Conservation (phyloP, 1,140 invertebrate species). For the Micrasema longulum region DNA sequence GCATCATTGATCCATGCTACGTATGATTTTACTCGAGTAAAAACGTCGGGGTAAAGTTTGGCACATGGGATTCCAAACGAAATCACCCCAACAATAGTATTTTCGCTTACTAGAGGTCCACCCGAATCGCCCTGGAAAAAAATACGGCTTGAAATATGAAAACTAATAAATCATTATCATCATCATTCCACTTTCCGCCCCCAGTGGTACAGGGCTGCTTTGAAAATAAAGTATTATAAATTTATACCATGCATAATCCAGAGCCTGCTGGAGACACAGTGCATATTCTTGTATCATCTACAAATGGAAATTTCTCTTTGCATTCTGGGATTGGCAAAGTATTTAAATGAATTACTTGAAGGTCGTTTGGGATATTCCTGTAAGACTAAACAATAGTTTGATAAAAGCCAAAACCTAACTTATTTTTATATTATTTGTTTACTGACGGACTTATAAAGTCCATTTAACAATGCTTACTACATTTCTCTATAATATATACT, state of each 20-base stretch:
- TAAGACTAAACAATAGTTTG: too few relatives aligned
- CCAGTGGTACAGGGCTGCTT: too few relatives aligned
- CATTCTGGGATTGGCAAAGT: constrained; percentile 60
- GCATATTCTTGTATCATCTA: constrained; percentile 67
- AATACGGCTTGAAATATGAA: not conserved
- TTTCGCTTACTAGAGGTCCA: constrained; percentile 61
- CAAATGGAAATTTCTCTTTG: constrained; percentile 52
- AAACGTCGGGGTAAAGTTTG: constrained; percentile 71
- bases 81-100: constrained; percentile 66
- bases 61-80: constrained; percentile 72
- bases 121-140: constrained; percentile 60
- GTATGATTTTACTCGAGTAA: constrained; percentile 69
- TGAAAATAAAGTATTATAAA: too few relatives aligned
- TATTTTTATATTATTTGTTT: too few relatives aligned
- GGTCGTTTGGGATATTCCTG: constrained; percentile 57
- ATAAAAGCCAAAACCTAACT: too few relatives aligned
- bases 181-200: too few relatives aligned
- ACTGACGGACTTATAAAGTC: too few relatives aligned
- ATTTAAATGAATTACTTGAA: constrained; percentile 64
- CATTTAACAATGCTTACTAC: too few relatives aligned
- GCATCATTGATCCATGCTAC: constrained; percentile 59
- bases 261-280: constrained; percentile 71
- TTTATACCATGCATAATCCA: constrained; percentile 66
- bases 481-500: too few relatives aligned
- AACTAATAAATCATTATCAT: too few relatives aligned